Conservation (phyloP, 2,113 vertebrate species). For the Silurus meridionalis region DNA sequence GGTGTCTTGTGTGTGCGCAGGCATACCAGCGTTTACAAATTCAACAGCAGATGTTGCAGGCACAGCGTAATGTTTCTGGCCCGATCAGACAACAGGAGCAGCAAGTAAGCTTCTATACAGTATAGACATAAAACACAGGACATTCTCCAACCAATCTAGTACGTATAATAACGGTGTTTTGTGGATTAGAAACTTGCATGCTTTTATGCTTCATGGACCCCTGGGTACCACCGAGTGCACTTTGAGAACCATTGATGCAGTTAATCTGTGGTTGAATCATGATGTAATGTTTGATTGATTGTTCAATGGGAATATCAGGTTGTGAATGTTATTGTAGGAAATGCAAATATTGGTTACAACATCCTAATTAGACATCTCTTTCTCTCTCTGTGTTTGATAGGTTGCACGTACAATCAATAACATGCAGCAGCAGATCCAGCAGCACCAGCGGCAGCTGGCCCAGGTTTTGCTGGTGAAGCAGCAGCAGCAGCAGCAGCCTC, state of each 20-base stretch:
- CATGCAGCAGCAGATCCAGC: conserved; percentile 99
- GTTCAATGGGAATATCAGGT: background rate
- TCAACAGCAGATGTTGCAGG: conserved; percentile 99
- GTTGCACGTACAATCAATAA: conserved; percentile 99
- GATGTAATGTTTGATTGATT: background rate
- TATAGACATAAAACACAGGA: too few species aligned
- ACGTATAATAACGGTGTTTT: too few species aligned
- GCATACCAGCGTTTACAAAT: conserved; percentile 99
- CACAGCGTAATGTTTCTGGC: conserved; percentile 96
- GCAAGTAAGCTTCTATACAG: conserved; percentile 80
- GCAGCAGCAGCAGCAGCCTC: conserved; percentile 77
- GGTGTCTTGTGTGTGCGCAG: conserved; percentile 61
- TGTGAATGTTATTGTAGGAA: background rate
- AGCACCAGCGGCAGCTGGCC: conserved; percentile 99
- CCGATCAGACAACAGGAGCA: conserved; percentile 99
- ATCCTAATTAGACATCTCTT: background rate
- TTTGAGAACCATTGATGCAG: background rate
- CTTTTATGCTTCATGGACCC: background rate
- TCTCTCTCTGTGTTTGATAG: conserved; percentile 64
- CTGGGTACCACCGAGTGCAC: background rate
- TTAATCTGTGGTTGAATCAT: background rate
- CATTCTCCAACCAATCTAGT: too few species aligned
- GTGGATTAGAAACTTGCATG: too few species aligned
- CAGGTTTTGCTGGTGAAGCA: conserved; percentile 97
- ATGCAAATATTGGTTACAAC: background rate